Percentiles rank a stretch among this genome's conserved stretches.
These are phyloP conservation scores for Scomber scombrus DNA, from an alignment of 2,113 vertebrate species.

Conservation along the genomic window DNA sequence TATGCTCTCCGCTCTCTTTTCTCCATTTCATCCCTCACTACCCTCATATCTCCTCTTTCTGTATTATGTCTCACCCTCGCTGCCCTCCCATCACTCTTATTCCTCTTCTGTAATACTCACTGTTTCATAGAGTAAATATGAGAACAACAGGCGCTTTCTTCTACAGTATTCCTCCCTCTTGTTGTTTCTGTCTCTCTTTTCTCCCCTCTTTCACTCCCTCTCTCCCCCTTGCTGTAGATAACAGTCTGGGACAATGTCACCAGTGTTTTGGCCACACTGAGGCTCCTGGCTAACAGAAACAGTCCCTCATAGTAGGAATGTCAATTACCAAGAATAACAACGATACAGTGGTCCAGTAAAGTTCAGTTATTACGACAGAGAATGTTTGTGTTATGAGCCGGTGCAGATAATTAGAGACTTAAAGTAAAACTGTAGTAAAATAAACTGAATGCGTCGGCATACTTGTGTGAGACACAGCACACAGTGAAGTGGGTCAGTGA, in stretches of 20 bases:
- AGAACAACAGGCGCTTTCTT: constrained; percentile 64
- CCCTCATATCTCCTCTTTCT: constrained; percentile 27
- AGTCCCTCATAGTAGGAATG: constrained; percentile 43
- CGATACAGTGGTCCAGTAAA: constrained; percentile 26
- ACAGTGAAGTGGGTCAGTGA: constrained; percentile 73
- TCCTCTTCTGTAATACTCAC: constrained; percentile 31
- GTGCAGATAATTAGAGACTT: constrained; percentile 11
- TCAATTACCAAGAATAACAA: constrained; percentile 44
- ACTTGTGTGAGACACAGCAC: constrained; percentile 37
- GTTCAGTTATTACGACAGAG: constrained; percentile 23
- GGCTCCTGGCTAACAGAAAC: constrained; percentile 43
- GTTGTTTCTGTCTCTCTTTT: constrained; percentile 19
- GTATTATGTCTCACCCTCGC: constrained; percentile 24
- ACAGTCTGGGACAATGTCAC: constrained; percentile 63
- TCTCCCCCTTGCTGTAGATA: constrained; percentile 47
- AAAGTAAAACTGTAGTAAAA: neutral
- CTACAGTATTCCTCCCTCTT: neutral
- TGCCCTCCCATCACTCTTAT: constrained; percentile 44
- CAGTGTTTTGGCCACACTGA: constrained; percentile 62
- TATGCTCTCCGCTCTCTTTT: constrained; percentile 18
- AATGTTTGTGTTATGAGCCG: constrained; percentile 35
- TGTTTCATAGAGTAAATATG: constrained; percentile 52
- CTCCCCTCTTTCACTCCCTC: constrained; percentile 10
- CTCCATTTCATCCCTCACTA: constrained; percentile 52
- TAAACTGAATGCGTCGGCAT: neutral